Base-by-base conservation (phyloP, 2,113 vertebrate genomes). In the Hippopotamus amphibius region DNA sequence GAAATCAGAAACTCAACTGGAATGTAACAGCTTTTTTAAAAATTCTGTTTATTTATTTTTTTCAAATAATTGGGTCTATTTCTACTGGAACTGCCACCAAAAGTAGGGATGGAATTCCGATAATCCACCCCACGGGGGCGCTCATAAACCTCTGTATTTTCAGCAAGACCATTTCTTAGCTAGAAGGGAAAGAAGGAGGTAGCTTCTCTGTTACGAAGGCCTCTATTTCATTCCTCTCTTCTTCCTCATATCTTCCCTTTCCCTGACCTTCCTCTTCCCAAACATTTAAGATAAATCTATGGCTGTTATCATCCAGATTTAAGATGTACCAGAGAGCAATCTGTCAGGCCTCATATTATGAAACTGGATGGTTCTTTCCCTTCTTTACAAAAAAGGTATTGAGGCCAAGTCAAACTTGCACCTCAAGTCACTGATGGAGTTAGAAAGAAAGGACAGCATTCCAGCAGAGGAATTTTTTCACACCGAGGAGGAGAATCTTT, bases 1-100 rank as follows among this genome's bases (percentile, higher is more conserved):
- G 33, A 97, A 63, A 77, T 71, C 1, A 68, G 77, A 86, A 77
- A 74, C 57, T 92, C 46, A 72, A 77, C 43, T 85, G 66, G 43
- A 93, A 82, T 93, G 48, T 63, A 88, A 59, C n/a, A 92, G 3
- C 17, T 71, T 87, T 90, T 69, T 93, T 80, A 72, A 50, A 93
- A 96, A 80, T 96, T 53, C 48, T 77, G 16, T 77, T 12, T 61
- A 14, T 37, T 17, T 66, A 2, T 65, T 55, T 26, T 88, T 37
- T 22, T 57, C 37, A 33, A 71, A 26, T 74, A 33, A 7, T 84
- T 63, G 53, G 4, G 28, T 66, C 48, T 90, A 7, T 57, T 87
- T 92, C 37, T 89, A 0, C 61, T 7, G 6, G 74, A 74, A 82
- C 8, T 22, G 8, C 5, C 22, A 0, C 46, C 65, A 22, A 0